These are phyloP conservation scores for Bellardia bayeri DNA, from an alignment of 2,888 invertebrate species.

Conservation along the genomic window DNA sequence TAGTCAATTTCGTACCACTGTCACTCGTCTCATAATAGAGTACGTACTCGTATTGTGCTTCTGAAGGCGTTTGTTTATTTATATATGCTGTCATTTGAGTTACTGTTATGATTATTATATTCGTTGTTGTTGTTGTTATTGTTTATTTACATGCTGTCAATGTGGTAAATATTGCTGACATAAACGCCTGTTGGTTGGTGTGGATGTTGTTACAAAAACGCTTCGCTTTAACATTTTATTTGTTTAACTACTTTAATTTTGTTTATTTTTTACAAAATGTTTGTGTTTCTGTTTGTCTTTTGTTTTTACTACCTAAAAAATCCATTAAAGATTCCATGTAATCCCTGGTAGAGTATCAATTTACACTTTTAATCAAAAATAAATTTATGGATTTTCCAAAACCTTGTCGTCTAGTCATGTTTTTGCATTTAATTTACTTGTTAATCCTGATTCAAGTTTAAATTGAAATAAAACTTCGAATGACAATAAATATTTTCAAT, in stretches of 20 bases:
- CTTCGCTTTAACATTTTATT: conserved; percentile 9
- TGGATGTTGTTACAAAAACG: conserved; percentile 18
- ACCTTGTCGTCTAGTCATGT: conserved; percentile 61
- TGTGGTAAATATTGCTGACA: conserved; percentile 56
- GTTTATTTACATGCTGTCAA: conserved; percentile 65
- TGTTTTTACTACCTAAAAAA: conserved; percentile 12
- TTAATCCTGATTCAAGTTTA: conserved; percentile 67
- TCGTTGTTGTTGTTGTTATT: conserved; percentile 33
- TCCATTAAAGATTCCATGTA: conserved; percentile 31
- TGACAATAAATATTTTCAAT: conserved; percentile 36
- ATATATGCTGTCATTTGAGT: conserved; percentile 31
- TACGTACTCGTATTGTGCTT: neutral
- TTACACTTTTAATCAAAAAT: conserved; percentile 28
- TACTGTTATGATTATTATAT: conserved; percentile 25
- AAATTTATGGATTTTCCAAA: conserved; percentile 66
- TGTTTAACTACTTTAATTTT: neutral
- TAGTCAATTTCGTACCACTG: conserved; percentile 33
- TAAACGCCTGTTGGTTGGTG: conserved; percentile 55
- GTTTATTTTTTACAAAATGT: neutral
- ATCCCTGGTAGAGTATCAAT: conserved; percentile 37
- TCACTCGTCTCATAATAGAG: neutral
- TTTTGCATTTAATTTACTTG: conserved; percentile 47
- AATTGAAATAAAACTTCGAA: conserved; percentile 29
- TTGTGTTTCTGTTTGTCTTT: neutral
- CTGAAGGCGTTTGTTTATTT: conserved; percentile 54